Conservation (phyloP, 2,888 invertebrate species). For the Beris morrisii region DNA sequence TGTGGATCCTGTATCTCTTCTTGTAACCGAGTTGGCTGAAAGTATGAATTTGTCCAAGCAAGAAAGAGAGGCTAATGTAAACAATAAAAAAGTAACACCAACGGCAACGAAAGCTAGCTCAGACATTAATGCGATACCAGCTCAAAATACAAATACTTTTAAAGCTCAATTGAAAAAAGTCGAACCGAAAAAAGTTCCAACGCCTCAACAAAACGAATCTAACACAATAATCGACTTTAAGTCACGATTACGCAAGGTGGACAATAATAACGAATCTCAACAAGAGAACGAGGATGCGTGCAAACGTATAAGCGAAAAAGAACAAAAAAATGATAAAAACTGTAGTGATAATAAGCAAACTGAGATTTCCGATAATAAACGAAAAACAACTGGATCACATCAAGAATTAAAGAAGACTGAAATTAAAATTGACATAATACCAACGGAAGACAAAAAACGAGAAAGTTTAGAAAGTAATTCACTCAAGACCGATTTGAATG, state of each 20-base stretch:
- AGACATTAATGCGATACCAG: conserved; percentile 44
- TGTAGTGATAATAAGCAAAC: conserved; percentile 29
- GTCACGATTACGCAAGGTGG: conserved; percentile 79
- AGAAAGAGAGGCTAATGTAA: conserved; percentile 39
- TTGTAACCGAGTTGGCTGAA: conserved; percentile 83
- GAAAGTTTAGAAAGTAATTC: conserved; percentile 54
- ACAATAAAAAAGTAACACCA: conserved; percentile 37
- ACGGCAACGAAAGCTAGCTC: conserved; percentile 43
- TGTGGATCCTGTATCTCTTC: conserved; percentile 76
- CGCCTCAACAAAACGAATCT: conserved; percentile 60
- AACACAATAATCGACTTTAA: conserved; percentile 81
- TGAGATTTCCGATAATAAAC: conserved; percentile 27
- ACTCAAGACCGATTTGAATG: conserved; percentile 56
- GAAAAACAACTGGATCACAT: conserved; percentile 37
- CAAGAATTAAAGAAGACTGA: conserved; percentile 55
- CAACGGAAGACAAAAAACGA: conserved; percentile 53
- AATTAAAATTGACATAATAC: conserved; percentile 56
- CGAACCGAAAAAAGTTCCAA: conserved; percentile 64
- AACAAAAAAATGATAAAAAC: conserved; percentile 27
- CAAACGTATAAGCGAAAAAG: conserved; percentile 31
- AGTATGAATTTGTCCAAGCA: conserved; percentile 69
- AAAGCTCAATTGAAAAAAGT: conserved; percentile 75
- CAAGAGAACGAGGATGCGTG: conserved; percentile 32
- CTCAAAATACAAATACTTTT: conserved; percentile 59
- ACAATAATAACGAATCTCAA: conserved; percentile 56